Conservation (phyloP, 2,113 vertebrate genomes). For the Epinephelus moara region DNA sequence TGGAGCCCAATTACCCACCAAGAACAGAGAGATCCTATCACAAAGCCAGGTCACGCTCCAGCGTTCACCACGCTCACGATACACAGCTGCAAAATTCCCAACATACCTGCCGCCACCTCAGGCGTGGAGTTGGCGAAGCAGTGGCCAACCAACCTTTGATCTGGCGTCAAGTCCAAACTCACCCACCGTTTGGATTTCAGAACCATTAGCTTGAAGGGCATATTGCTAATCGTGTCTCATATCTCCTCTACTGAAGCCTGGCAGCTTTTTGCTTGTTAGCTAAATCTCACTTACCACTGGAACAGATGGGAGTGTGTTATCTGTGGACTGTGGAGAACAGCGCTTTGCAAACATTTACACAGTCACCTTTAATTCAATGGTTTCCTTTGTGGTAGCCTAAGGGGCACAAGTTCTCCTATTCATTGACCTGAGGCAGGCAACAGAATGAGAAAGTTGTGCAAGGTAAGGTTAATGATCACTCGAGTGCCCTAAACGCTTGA, state of each 20-base stretch:
- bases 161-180: constrained; percentile 45
- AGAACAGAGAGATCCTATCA: constrained; percentile 76
- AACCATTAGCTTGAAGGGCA: constrained; percentile 32
- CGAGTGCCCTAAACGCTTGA: constrained; percentile 18
- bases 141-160: constrained; percentile 47
- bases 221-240: constrained; percentile 56
- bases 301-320: constrained; percentile 34
- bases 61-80: constrained; percentile 54
- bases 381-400: constrained; percentile 33
- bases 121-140: constrained; percentile 49
- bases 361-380: constrained; percentile 19
- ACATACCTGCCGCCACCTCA: constrained; percentile 56
- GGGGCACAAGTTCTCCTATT: constrained; percentile 30
- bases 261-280: constrained; percentile 44
- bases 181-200: constrained; percentile 39
- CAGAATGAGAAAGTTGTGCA: constrained; percentile 27
- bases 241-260: constrained; percentile 37
- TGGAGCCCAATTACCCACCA: constrained; percentile 79
- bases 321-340: constrained; percentile 25
- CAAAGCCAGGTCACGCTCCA: constrained; percentile 69
- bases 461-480: constrained; percentile 60
- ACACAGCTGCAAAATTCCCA: constrained; percentile 60
- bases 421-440: constrained; percentile 46
- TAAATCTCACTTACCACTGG: constrained; percentile 43
- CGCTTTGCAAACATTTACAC: constrained; percentile 48